These are phyloP conservation scores for Sphaeramia orbicularis DNA, from an alignment of 2,797 vertebrate genomes.

Conservation along the genomic window DNA sequence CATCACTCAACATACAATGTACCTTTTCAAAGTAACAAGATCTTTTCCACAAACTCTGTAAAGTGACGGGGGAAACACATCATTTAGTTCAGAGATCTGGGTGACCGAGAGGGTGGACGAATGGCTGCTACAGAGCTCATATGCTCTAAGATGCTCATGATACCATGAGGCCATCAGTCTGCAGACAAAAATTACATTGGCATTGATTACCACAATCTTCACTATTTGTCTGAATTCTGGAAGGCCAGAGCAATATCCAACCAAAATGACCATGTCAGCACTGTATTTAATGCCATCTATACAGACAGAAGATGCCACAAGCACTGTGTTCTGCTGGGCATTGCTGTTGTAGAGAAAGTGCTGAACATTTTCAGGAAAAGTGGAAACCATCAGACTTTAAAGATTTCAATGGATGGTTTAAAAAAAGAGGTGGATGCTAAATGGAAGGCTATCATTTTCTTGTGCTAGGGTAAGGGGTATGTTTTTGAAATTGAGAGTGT, in stretches of 20 bases:
- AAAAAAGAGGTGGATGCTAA: not conserved
- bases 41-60: too few species aligned
- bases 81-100: slow-evolving; percentile 54
- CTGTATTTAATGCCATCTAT: slow-evolving; percentile 32
- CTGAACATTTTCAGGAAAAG: too few species aligned
- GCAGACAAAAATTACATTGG: slow-evolving; percentile 47
- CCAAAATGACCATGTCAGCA: slow-evolving; percentile 27
- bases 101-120: slow-evolving; percentile 20
- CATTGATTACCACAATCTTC: slow-evolving; percentile 45
- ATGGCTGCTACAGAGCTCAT: slow-evolving; percentile 34
- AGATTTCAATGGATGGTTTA: not conserved
- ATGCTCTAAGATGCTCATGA: slow-evolving; percentile 44
- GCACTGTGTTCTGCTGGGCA: slow-evolving; percentile 11
- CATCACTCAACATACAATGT: too few species aligned
- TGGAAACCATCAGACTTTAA: too few species aligned
- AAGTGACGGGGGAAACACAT: slow-evolving; percentile 50
- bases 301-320: slow-evolving; percentile 26
- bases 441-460: not conserved
- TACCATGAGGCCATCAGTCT: slow-evolving; percentile 49
- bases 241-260: slow-evolving; percentile 45
- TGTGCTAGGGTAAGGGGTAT: not conserved
- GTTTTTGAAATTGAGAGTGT: not conserved
- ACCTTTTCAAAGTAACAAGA: too few species aligned
- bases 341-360: too few species aligned
- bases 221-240: slow-evolving; percentile 56